Conservation (phyloP, 2,888 invertebrate species). For the Drosophila prostipennis region DNA sequence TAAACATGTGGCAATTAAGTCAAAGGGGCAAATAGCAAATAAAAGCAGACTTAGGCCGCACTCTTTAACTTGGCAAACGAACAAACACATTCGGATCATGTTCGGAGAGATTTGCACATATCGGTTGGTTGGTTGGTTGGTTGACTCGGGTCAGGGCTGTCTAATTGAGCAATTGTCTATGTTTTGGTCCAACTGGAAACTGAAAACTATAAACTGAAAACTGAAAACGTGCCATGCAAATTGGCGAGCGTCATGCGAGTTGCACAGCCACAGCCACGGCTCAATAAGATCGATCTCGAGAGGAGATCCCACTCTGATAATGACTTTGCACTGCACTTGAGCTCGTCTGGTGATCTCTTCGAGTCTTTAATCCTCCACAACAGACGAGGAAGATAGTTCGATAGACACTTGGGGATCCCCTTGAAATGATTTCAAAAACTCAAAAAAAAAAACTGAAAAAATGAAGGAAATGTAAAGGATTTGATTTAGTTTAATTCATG, state of each 20-base stretch:
- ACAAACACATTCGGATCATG: constrained; percentile 13
- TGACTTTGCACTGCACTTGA: constrained; percentile 7
- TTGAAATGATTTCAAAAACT: no score
- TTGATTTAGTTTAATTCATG: no score
- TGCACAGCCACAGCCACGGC: neutral
- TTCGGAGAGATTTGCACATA: constrained; percentile 34
- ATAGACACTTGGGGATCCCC: neutral
- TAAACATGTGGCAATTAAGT: constrained; percentile 32
- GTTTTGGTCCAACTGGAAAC: constrained; percentile 3
- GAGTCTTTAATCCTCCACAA: no score
- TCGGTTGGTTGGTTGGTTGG: constrained; percentile 17
- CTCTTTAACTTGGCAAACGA: constrained; percentile 20
- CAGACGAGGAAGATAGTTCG: neutral
- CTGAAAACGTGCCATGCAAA: constrained; percentile 1
- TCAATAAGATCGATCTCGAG: neutral
- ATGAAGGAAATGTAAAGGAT: no score
- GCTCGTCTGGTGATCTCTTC: neutral
- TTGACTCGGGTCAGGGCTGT: constrained; percentile 43
- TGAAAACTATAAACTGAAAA: no score
- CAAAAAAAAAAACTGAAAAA: no score
- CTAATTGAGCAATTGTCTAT: constrained; percentile 36
- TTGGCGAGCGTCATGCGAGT: neutral
- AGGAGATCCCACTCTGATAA: neutral
- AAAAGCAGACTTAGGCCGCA: constrained; percentile 12
- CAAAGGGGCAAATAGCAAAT: constrained; percentile 13